Evolutionary conservation across 2,888 invertebrate genomes (phyloP), one percentile per base, ranked within the genome.

Genomic region (Panopea generosa): DNA sequence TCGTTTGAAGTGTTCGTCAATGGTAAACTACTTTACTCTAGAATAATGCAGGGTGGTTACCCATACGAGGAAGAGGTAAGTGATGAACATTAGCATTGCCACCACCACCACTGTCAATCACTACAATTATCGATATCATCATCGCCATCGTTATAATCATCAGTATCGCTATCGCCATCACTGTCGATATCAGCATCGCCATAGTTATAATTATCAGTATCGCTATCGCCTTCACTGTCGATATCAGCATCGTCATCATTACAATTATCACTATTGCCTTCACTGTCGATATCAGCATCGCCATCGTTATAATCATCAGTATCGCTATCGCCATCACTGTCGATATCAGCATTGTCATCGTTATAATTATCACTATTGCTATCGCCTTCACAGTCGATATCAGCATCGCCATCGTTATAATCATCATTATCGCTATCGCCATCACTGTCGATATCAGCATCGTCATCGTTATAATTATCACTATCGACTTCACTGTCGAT

Each of bases 1-100:
- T 70, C 78, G 4, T 78, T 78, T 43, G 78, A 78, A 63, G 78
- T 78, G 40, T 74, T 56, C 16, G 59, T 78, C 1, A 74, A 78
- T 29, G 67, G 70, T 1, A 56, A 56, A 27, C 43, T 66, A 26
- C 18, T 73, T 24, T 78, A 67, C 53, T 78, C 78, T 16, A 27
- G 70, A 29, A 22, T 61, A 0, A 43, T n/a, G 2, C 47, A 74
- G 20, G 78, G 78, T n/a, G 78, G 78, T 0, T 78, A 74, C 22
- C 78, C 78, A 1, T 56, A 66, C 7, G 62, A 59, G 43, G 66
- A 70, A 14, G 73, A 74, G 61, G 78, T 74, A 62, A 57, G 77
- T 18, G n/a, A n/a, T n/a, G n/a, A n/a, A n/a, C 16, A 9, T 45
- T n/a, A 45, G 3, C 16, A 4, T 45, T 6, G 16, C 6, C 16